These are phyloP conservation scores for Antechinus stuartii DNA, from an alignment of 2,113 vertebrate genomes.

Conservation along the genomic window DNA sequence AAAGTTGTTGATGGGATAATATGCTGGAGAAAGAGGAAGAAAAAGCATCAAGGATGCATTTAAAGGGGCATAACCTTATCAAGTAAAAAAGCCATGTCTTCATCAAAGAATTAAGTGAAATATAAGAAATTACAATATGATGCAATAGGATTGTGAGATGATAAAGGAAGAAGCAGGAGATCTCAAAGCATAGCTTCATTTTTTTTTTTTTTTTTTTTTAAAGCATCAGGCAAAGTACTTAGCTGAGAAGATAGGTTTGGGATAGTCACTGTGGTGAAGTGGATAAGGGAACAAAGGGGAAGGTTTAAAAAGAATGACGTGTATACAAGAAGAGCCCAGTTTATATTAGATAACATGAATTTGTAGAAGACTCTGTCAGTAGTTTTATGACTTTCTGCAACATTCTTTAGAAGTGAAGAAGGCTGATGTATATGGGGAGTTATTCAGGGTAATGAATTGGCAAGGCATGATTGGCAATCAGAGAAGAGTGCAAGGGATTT, in stretches of 20 bases:
- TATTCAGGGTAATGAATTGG: background rate
- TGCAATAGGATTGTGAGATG: background rate
- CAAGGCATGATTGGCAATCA: background rate
- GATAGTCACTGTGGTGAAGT: background rate
- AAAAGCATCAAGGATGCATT: background rate
- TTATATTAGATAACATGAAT: background rate
- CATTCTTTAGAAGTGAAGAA: background rate
- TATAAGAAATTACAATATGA: background rate
- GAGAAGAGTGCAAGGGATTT: background rate
- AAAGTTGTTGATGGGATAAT: background rate
- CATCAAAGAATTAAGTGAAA: background rate
- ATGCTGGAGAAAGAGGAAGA: background rate
- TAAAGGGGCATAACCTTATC: background rate
- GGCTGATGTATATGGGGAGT: background rate
- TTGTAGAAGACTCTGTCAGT: background rate
- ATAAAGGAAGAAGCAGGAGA: background rate
- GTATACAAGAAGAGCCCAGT: background rate
- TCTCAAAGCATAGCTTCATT: background rate
- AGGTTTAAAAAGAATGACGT: background rate
- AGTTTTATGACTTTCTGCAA: background rate
- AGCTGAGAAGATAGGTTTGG: background rate
- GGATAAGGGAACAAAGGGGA: background rate
- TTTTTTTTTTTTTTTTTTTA: background rate
- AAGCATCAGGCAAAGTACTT: background rate
- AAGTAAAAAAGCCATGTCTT: background rate